These are phyloP conservation scores for Malacosoma neustria DNA, from an alignment of 2,888 invertebrate species.

Conservation along the genomic window DNA sequence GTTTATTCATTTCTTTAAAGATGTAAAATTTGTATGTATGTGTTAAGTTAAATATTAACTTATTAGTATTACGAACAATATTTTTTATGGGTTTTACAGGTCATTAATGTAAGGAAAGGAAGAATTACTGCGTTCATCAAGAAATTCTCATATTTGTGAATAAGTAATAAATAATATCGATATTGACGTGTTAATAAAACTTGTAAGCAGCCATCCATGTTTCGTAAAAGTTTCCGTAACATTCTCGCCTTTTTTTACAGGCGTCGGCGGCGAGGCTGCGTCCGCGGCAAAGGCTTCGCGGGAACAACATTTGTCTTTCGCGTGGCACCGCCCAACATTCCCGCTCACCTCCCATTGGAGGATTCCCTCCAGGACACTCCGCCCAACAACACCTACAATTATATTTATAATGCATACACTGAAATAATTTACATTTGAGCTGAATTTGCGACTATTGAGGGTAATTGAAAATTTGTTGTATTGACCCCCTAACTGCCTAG, in stretches of 20 bases:
- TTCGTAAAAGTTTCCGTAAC: no score
- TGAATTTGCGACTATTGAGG: constrained; percentile 70
- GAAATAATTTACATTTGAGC: constrained; percentile 74
- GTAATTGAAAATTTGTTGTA: constrained; percentile 75
- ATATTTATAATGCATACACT: constrained; percentile 72
- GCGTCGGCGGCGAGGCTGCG: constrained; percentile 25
- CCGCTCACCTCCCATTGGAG: constrained; percentile 48
- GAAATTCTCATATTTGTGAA: no score
- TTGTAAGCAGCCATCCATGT: no score
- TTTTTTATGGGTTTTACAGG: no score
- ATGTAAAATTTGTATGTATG: no score
- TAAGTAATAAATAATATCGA: no score
- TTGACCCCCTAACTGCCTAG: constrained; percentile 58
- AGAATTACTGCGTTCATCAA: no score
- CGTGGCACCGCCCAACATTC: constrained; percentile 54
- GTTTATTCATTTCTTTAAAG: no score
- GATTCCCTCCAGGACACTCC: constrained; percentile 34
- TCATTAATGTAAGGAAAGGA: no score
- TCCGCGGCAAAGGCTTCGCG: constrained; percentile 55
- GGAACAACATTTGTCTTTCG: constrained; percentile 65
- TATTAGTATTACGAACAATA: no score
- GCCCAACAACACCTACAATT: constrained; percentile 68
- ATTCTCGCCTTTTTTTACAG: constrained; percentile 9
- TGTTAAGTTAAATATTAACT: no score
- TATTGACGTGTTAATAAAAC: no score